These are phyloP conservation scores for Pollenia labialis DNA, from an alignment of 2,888 invertebrate genomes.

Conservation along the genomic window DNA sequence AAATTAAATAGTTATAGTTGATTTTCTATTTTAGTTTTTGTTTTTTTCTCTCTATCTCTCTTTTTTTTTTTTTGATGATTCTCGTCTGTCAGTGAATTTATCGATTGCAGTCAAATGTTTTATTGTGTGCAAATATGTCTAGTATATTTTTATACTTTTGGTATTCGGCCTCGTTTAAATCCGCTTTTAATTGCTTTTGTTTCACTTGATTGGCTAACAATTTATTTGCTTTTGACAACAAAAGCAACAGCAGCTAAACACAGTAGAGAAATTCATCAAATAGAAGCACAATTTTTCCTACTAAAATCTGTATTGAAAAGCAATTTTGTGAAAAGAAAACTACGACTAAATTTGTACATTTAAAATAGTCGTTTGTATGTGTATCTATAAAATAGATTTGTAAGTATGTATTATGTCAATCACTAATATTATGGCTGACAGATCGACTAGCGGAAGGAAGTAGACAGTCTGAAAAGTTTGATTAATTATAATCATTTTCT, in stretches of 20 bases:
- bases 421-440: conserved; percentile 42
- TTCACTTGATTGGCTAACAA: conserved; percentile 80
- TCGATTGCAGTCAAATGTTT: conserved; percentile 38
- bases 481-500: conserved; percentile 62
- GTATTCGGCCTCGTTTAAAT: conserved; percentile 75
- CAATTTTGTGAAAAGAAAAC: neutral
- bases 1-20: conserved; percentile 31
- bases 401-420: conserved; percentile 42
- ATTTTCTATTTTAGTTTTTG: conserved; percentile 25
- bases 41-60: neutral
- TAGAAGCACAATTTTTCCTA: neutral
- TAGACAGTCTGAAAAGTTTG: conserved; percentile 16
- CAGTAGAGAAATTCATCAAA: conserved; percentile 5
- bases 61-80: neutral
- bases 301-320: no score
- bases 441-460: conserved; percentile 6
- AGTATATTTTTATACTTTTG: conserved; percentile 23
- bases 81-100: conserved; percentile 14
- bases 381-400: conserved; percentile 12
- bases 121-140: neutral
- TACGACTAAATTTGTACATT: no score
- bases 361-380: neutral
- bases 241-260: conserved; percentile 1
- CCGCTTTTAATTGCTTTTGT: conserved; percentile 83
- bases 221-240: conserved; percentile 68